A percentile compares a stretch with the other conserved stretches of the same genome.
Evolutionary conservation across 1,140 invertebrate species (phyloP).

Genomic region (Laupala kohalensis): DNA sequence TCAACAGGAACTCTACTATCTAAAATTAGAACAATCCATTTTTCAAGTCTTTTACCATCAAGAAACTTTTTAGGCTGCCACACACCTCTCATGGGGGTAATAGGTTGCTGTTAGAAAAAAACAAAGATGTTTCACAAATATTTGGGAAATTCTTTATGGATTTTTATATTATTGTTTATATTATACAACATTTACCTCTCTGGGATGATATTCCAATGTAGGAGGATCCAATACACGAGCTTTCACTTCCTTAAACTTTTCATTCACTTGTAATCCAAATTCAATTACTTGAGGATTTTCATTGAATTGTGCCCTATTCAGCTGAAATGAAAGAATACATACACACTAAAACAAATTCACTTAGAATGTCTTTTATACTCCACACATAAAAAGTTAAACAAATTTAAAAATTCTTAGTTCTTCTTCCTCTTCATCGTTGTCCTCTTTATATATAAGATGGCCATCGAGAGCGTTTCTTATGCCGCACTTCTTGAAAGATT

Average conservation of each 20-base stretch:
- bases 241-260: slow-evolving; percentile 36
- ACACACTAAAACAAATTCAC: no score
- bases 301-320: slow-evolving; percentile 34
- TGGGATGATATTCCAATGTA: slow-evolving; percentile 29
- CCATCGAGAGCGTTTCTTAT: no score
- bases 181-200: slow-evolving; percentile 9
- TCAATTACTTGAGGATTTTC: slow-evolving; percentile 32
- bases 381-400: no score
- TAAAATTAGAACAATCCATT: slow-evolving; percentile 33
- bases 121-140: neutral
- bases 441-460: no score
- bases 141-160: no score
- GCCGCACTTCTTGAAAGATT: no score
- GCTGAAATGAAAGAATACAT: slow-evolving; percentile 16
- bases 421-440: no score
- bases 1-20: slow-evolving; percentile 17
- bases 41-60: slow-evolving; percentile 10
- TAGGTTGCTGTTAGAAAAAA: neutral
- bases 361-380: no score
- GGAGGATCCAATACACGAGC: slow-evolving; percentile 44
- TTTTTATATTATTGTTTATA: no score
- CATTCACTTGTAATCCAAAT: slow-evolving; percentile 40
- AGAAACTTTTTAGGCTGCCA: slow-evolving; percentile 32
- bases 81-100: slow-evolving; percentile 24
- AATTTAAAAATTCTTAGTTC: no score